Percentiles rank a stretch among this genome's conserved stretches.
These are phyloP conservation scores for Halictus ligatus DNA, from an alignment of 2,888 invertebrate species.

Conservation along the genomic window DNA sequence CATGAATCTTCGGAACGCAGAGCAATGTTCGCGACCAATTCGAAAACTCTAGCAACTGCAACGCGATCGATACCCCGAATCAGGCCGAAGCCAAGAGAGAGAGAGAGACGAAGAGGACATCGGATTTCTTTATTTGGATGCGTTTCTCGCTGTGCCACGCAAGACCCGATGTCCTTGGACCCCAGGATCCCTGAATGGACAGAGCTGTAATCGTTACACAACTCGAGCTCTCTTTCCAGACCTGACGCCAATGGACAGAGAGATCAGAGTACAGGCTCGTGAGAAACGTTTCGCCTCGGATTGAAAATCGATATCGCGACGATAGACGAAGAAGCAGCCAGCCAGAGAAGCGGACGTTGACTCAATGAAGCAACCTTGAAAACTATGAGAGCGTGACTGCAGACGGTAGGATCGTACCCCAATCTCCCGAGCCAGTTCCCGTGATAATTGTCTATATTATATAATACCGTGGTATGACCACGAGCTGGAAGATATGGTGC, in stretches of 20 bases:
- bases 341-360: conserved; percentile 77
- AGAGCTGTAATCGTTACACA: conserved; percentile 64
- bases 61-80: conserved; percentile 1
- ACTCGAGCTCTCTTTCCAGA: conserved; percentile 15
- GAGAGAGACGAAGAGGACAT: conserved; percentile 59
- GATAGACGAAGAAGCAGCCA: conserved; percentile 44
- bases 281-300: neutral
- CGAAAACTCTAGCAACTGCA: neutral
- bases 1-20: neutral
- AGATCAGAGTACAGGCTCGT: neutral
- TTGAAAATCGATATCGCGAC: conserved; percentile 34
- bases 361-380: conserved; percentile 81
- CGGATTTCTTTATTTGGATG: conserved; percentile 69
- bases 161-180: conserved; percentile 72
- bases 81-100: conserved; percentile 29
- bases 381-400: conserved; percentile 78
- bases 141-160: conserved; percentile 49
- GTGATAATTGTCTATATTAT: conserved; percentile 31
- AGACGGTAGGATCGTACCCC: conserved; percentile 21
- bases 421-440: neutral
- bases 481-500: neutral
- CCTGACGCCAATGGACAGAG: no score
- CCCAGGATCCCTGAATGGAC: conserved; percentile 61
- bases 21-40: neutral
- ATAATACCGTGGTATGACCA: conserved; percentile 16